Evolutionary conservation across 2,888 invertebrate genomes (phyloP), one percentile per base, ranked within the genome.

Genomic region (Podotricha telesiphe): DNA sequence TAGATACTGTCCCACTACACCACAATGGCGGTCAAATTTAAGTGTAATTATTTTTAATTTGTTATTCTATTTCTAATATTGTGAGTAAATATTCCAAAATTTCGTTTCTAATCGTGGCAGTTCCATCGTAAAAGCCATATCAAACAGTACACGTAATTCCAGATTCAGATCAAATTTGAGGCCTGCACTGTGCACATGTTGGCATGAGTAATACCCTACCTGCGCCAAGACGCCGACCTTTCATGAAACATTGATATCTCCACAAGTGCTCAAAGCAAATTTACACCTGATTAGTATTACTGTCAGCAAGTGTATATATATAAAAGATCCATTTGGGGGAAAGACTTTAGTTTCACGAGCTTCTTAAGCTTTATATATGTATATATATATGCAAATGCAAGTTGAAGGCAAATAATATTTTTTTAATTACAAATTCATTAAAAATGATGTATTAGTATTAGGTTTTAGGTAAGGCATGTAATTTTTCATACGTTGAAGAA

Each of bases 211-310:
- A 82, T 79, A 69, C 65, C 64, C 59, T 76, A 77, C 75, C 75
- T 77, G 77, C 77, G 82, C 81, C 81, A 81, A 81, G 68, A 74
- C 65, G 68, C 69, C 70, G 73, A 76, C 69, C 75, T 77, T 72
- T 75, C 66, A 63, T 70, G 59, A 70, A 68, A 67, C 69, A 58
- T 51, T 69, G 53, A 66, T 71, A 67, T 56, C 48, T 22, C 13
- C 53, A 28, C 51, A 40, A 20, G 3, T 15, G 19, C 19, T 48
- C 56, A 22, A 8, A 19, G 47, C 63, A 47, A 20, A 48, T 15
- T 55, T 56, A 56, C 42, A 53, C 17, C 34, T 42, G 42, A 8
- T 63, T 48, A 40, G 48, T 37, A 19, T 62, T 48, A 6, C 28
- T 34, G 10, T 34, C 10, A 15, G n/a, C n/a, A 55, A 55, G 17